A percentile compares a stretch with the other conserved stretches of the same genome.
phyloP scores from a whole-genome alignment of 2,888 invertebrate species.

The Andrena minutula region DNA sequence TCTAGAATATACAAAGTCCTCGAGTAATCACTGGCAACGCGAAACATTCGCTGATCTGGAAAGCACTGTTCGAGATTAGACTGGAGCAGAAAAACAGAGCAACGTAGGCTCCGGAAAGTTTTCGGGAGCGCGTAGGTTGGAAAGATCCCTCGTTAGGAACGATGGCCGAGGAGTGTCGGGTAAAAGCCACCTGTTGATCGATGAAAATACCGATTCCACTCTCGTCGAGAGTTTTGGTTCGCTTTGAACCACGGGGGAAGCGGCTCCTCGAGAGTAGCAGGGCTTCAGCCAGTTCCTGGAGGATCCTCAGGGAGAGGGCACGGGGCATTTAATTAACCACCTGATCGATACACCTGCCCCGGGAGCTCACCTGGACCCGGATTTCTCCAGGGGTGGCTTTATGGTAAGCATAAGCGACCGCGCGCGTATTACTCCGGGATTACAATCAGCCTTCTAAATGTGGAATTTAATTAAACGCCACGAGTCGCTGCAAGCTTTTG shows the following conservation, averaged over 20 bases:
- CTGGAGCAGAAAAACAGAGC: neutral
- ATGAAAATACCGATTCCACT: conserved; percentile 65
- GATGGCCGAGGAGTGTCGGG: conserved; percentile 26
- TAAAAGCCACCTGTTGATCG: conserved; percentile 74
- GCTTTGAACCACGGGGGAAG: conserved; percentile 48
- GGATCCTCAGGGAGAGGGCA: conserved; percentile 33
- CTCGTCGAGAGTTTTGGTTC: conserved; percentile 39
- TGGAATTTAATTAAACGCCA: conserved; percentile 49
- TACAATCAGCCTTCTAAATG: conserved; percentile 31
- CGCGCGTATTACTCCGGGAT: conserved; percentile 55
- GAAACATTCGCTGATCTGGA: neutral
- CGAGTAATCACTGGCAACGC: neutral
- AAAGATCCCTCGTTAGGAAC: conserved; percentile 49
- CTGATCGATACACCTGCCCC: conserved; percentile 73
- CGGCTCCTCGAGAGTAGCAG: conserved; percentile 60
- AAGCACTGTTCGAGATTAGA: neutral
- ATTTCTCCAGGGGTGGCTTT: conserved; percentile 69
- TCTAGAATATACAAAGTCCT: neutral
- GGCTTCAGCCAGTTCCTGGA: conserved; percentile 50
- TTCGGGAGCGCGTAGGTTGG: conserved; percentile 13
- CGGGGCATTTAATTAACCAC: conserved; percentile 70
- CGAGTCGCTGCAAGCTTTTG: neutral
- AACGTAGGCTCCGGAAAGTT: neutral
- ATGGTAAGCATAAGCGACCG: conserved; percentile 57
- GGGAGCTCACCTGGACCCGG: conserved; percentile 72